Percentiles rank a stretch among this genome's conserved stretches.
Evolutionary conservation across 2,888 invertebrate species (phyloP).

Genomic region (Drosophila niveifrons): DNA sequence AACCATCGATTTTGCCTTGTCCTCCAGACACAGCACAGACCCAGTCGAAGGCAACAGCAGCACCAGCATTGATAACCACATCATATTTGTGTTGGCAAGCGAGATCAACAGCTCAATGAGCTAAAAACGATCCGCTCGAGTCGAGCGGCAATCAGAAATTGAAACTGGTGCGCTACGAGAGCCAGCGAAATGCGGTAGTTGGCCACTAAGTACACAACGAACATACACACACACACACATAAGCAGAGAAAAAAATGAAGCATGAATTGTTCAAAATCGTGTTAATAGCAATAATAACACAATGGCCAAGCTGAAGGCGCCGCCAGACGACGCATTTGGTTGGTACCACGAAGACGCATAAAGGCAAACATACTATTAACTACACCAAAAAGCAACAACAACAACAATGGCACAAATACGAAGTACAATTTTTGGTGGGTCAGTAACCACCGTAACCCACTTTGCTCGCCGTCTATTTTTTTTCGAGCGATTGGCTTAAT

Average conservation of each 20-base stretch:
- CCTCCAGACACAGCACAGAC: conserved; percentile 7
- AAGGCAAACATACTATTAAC: conserved; percentile 29
- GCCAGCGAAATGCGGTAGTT: conserved; percentile 7
- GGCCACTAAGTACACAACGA: conserved; percentile 48
- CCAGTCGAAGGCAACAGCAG: conserved; percentile 21
- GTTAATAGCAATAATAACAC: conserved; percentile 73
- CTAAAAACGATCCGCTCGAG: conserved; percentile 54
- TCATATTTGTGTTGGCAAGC: conserved; percentile 18
- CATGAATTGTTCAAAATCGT: conserved; percentile 71
- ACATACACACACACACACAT: conserved; percentile 4
- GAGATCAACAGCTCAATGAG: not conserved
- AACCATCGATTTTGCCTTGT: conserved; percentile 38
- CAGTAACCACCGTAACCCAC: conserved; percentile 67
- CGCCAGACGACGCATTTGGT: conserved; percentile 60
- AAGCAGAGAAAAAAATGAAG: conserved; percentile 34
- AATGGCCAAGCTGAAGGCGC: conserved; percentile 41
- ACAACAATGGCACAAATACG: conserved; percentile 55
- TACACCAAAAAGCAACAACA: not conserved
- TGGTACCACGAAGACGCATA: conserved; percentile 49
- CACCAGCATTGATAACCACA: conserved; percentile 23
- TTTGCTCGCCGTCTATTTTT: conserved; percentile 26
- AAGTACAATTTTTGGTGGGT: conserved; percentile 51
- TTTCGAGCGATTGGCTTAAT: conserved; percentile 5
- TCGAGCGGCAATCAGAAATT: conserved; percentile 69
- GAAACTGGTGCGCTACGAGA: conserved; percentile 68